Evolutionary conservation across 2,113 vertebrate species (phyloP).

Genomic region (Pangasianodon hypophthalmus): DNA sequence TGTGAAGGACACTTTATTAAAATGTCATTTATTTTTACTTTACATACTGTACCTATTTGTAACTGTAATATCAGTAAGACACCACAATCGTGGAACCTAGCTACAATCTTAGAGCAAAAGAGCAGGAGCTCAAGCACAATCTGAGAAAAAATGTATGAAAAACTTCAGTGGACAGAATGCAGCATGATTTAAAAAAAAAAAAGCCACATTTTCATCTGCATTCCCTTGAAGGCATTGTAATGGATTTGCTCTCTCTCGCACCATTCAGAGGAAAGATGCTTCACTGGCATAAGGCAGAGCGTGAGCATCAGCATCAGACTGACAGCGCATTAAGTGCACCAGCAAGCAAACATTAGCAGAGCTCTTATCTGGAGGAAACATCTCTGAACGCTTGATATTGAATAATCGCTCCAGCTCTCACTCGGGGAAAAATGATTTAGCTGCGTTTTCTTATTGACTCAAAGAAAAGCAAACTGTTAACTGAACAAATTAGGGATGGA

Average conservation of each 20-base stretch:
- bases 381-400: constrained; percentile 70
- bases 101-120: background rate
- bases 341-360: constrained; percentile 57
- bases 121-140: background rate
- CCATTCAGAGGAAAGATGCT: constrained; percentile 45
- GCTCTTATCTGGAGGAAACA: constrained; percentile 67
- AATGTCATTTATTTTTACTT: background rate
- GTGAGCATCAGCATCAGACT: constrained; percentile 23
- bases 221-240: constrained; percentile 48
- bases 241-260: constrained; percentile 60
- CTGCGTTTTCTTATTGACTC: constrained; percentile 64
- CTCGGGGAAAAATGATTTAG: constrained; percentile 44
- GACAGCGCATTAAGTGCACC: constrained; percentile 63
- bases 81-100: background rate
- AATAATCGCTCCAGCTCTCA: constrained; percentile 67
- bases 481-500: constrained; percentile 72
- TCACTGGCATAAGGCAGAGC: constrained; percentile 3
- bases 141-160: constrained; percentile 66
- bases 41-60: background rate
- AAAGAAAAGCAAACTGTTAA: constrained; percentile 68
- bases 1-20: background rate
- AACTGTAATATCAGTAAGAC: background rate
- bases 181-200: background rate
- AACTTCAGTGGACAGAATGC: constrained; percentile 9
- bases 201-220: constrained; percentile 26